Base-by-base conservation (phyloP, 1,140 invertebrate genomes). In the Drosophila auraria region DNA sequence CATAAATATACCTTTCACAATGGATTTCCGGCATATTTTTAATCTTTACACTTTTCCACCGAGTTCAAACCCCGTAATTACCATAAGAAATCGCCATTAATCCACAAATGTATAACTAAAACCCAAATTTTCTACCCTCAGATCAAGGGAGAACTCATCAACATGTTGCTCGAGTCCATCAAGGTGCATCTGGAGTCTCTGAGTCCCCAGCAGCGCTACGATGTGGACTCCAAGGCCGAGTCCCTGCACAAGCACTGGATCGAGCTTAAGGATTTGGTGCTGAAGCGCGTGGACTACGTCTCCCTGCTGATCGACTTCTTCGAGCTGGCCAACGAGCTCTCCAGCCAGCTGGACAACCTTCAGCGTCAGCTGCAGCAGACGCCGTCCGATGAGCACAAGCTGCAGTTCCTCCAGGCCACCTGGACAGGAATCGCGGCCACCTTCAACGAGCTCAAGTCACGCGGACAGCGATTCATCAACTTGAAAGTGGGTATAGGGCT, bases 281-380 rank as follows among this genome's bases (percentile, higher is more conserved):
- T 96, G 70, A 94, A 94, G 58, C 94, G 97, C 65, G 94, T 97
- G 25, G 94, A 95, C 68, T 82, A 95, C 11, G 94, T 95, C 30
- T 94, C 95, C 3, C 87, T 95, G 60, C 97, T 97, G 80, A 95
- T 96, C 38, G 95, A 96, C 72, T 97, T 97, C 93, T 96, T 97
- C 78, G 94, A 95, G 82, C 94, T 95, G 27, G 95, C 96, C 38
- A 94, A 95, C 47, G 94, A 95, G 82, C 93, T 97, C 33, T 94
- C 94, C 56, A 94, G 94, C 65, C 95, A 96, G 86, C 94, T 97
- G 81, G 95, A 97, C 86, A 93, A 94, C 63, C 83, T 97, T 30
- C 96, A 97, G 81, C 77, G 91, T 58, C 93, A 95, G 66, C 82
- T 96, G 44, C 93, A 93, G 47, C 92, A 93, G 27, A 92, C 84